Base-by-base conservation (phyloP, 2,888 invertebrate genomes). In the Dolomedes plantarius region DNA sequence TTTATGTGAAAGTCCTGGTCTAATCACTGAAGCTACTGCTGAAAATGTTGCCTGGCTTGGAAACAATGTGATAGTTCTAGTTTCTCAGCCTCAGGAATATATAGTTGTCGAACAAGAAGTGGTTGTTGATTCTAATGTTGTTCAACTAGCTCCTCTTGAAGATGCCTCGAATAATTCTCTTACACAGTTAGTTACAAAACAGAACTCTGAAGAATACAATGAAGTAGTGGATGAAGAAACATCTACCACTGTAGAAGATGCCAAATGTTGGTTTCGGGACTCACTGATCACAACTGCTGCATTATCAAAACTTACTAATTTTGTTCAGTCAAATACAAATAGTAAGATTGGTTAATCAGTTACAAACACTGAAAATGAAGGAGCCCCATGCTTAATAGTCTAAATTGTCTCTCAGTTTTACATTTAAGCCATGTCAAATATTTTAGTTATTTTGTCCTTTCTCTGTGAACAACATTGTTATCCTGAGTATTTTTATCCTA, bases 241-340 rank as follows among this genome's bases (percentile, higher is more conserved):
- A 23, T 36, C 85, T 9, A 79, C 78, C 5, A 86, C 79, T 19
- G 69, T 79, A 39, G 86, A 86, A 74, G 86, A 86, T 74, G 86
- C 86, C 73, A 78, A 79, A 71, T 86, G 78, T 32, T 86, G 86
- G 86, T 79, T 86, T 36, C 78, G 73, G 1, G 86, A 86, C 75
- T 86, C 86, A 9, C 74, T 86, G 5, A 86, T 86, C 19, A 86
- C 86, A 3, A 86, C 86, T 16, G 86, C 86, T 19, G 86, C 86
- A 23, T 62, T 86, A 6, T 86, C 86, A 16, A 79, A 78, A 31
- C 79, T 86, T 11, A 69, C 86, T 16, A 79, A 74, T 9, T 86
- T 68, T 69, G 77, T 86, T 7, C 79, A 86, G 74, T 73, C 78
- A 31, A 83, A 83, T 67, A 56, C 65, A 16, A 64, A 64, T 9